Base-by-base conservation (phyloP, 2,113 vertebrate species). In the Rutilus rutilus region DNA sequence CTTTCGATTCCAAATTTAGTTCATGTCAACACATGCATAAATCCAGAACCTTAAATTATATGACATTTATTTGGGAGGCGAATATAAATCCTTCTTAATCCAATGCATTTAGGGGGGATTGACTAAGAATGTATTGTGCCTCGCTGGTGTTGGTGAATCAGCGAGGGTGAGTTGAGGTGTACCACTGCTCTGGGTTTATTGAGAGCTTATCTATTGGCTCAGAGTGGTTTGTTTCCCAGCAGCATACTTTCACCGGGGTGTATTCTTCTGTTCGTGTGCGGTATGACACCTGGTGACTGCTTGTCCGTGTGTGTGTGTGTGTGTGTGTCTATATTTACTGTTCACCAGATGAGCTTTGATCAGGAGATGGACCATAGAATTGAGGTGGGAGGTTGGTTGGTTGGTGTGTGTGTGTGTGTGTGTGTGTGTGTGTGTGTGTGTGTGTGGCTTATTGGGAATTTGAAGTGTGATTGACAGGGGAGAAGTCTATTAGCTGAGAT, bases 401-500 rank as follows among this genome's bases (percentile, higher is more conserved):
- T 33, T 33, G 33, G 39, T 39, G 39, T 39, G 39, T 7, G 6
- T 15, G 30, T n/a, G n/a, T n/a, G 77, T 81, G 81, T 67, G 60
- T 86, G 82, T 78, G 89, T 47, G 76, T 78, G 69, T 85, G 82
- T 81, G 88, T 59, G 50, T 80, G 50, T 83, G 30, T 54, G 81
- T 36, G 25, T 84, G 85, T 86, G 87, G 86, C 86, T 84, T 93
- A 92, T 93, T 93, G 92, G 92, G 93, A 94, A 93, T 94, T 92
- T 91, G 92, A 92, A 90, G 91, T 85, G 88, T 95, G 94, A 94
- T 92, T 95, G 94, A 95, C 93, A 93, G 90, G 87, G 87, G 92
- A 92, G 92, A 94, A 95, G 94, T 95, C 93, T 95, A 95, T 95
- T 95, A 95, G 93, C 91, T 92, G 90, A 95, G 94, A 95, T 95